Base-by-base conservation (phyloP, 2,797 vertebrate genomes). In the Eulemur rubriventer region DNA sequence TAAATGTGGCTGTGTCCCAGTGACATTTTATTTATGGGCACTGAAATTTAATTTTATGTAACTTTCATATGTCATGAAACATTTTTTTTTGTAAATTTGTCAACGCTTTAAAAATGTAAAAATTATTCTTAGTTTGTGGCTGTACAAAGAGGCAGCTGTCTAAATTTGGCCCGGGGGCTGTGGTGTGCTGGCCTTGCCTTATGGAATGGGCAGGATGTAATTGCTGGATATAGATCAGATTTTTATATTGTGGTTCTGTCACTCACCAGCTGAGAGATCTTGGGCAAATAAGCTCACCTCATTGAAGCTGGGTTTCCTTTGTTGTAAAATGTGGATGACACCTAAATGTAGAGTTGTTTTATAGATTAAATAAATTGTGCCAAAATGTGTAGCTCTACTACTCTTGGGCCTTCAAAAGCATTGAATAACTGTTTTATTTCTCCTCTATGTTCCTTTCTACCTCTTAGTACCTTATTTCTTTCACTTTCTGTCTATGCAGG, bases 41-140 rank as follows among this genome's bases (percentile, higher is more conserved):
- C 16, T 94, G 46, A 80, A 79, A 93, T 93, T 91, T 81, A 92
- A 88, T 95, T 91, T 79, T 93, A 48, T 70, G 0, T 55, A 75
- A 61, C 16, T 65, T 94, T 94, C 33, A 59, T 2, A 9, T 93
- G 38, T 70, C 41, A 67, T 72, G 67, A 82, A 89, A 26, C 80
- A 41, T 65, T 88, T 55, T 89, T 33, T 72, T 91, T 88, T 38
- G 41, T 43, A 55, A 65, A 33, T 82, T 94, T 95, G 69, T 57
- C 52, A 91, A 8, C 41, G 30, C 43, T 84, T 93, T 55, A 81
- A 59, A 92, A 95, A 63, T 89, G 24, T 78, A 86, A 84, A 55
- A 24, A 20, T 46, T 33, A 69, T 46, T 85, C 48, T 81, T 78
- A 28, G 8, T 57, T 52, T 65, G 35, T 30, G 16, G 16, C 43